Evolutionary conservation across 2,797 vertebrate genomes (phyloP).

Genomic region (Atherinosoma microstoma): DNA sequence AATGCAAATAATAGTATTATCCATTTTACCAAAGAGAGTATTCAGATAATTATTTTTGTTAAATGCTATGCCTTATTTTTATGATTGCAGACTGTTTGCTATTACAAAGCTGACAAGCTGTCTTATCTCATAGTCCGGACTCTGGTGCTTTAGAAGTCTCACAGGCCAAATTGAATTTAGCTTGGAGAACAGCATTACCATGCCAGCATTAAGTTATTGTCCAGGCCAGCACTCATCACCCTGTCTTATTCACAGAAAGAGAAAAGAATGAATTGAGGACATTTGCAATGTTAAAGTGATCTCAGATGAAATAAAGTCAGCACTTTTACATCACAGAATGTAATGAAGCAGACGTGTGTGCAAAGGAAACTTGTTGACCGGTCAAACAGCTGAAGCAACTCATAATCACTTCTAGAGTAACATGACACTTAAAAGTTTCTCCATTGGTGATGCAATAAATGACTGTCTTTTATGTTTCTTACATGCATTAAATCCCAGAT

Average conservation of each 20-base stretch:
- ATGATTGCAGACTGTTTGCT: conserved; percentile 11
- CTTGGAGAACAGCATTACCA: conserved; percentile 18
- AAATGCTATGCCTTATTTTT: background rate
- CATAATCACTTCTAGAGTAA: conserved; percentile 12
- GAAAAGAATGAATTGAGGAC: conserved; percentile 1
- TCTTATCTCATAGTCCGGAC: background rate
- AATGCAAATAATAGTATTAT: background rate
- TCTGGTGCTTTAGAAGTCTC: conserved; percentile 23
- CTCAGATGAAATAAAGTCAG: conserved; percentile 13
- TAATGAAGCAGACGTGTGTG: conserved; percentile 20
- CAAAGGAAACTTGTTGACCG: conserved; percentile 2
- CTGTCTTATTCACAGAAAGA: conserved; percentile 1
- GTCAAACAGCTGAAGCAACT: conserved; percentile 21
- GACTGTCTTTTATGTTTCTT: background rate
- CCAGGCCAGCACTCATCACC: conserved; percentile 10
- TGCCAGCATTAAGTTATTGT: conserved; percentile 25
- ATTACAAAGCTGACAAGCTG: conserved; percentile 13
- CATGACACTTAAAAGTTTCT: background rate
- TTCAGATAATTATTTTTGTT: background rate
- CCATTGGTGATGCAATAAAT: background rate
- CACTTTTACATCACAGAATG: conserved; percentile 14
- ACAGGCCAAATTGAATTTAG: conserved; percentile 33
- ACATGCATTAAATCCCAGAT: no score
- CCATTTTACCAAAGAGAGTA: no score
- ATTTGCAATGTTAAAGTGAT: background rate